Evolutionary conservation across 2,113 vertebrate genomes (phyloP), one percentile per base, ranked within the genome.

Genomic region (Suncus etruscus): DNA sequence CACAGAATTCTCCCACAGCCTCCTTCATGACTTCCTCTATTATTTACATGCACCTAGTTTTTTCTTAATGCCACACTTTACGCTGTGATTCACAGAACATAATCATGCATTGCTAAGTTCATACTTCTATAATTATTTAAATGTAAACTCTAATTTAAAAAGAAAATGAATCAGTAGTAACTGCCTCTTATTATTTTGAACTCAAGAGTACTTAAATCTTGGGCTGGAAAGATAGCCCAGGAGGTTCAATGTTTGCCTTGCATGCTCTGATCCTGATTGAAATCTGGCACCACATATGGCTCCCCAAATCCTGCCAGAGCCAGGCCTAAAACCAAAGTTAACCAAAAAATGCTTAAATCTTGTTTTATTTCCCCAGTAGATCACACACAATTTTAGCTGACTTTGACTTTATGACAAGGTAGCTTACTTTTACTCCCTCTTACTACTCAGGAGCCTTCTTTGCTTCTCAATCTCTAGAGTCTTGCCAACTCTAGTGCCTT

Each of bases 71-170:
- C 1, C 18, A 79, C 20, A 51, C 5, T 75, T 70, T 20, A 80
- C 29, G 65, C 65, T 61, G 0, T 75, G 11, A 45, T 32, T 22
- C 75, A 83, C 29, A 83, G 58, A 78, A 29, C 32, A 27, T 8
- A 50, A 25, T 68, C 58, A 63, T 27, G 80, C 4, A 24, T 69
- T 88, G 29, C 74, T 68, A 9, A 85, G 83, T 78, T 54, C 11
- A 3, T 61, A 39, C 72, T 86, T 81, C 39, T 31, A 16, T 29
- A 31, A 87, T 69, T 72, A 92, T 63, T 76, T 63, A 89, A 78
- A 82, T 54, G 74, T 93, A 51, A 63, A 83, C 66, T 79, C 76
- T 61, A 86, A 48, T 83, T 73, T 86, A 58, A 50, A 86, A 83
- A 77, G 77, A 47, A 86, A 83, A 79, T 25, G 84, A 48, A 29